Evolutionary conservation across 2,113 vertebrate genomes (phyloP).

Genomic region (Tenrec ecaudatus): DNA sequence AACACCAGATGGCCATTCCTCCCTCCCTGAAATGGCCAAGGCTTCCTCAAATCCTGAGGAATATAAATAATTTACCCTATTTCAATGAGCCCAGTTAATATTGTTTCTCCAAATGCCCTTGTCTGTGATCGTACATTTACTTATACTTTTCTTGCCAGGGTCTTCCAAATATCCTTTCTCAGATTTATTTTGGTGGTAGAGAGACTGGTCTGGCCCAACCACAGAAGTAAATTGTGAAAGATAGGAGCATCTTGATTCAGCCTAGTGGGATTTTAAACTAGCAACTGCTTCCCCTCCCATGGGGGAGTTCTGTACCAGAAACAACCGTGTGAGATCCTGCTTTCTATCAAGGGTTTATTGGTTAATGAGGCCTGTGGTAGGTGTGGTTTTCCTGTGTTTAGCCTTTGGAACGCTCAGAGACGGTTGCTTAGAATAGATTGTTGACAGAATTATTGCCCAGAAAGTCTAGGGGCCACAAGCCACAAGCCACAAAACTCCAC

Average conservation of each 20-base stretch:
- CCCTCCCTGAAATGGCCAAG: conserved; percentile 62
- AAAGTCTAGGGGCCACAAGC: conserved; percentile 56
- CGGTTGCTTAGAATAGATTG: conserved; percentile 69
- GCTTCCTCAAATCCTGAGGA: conserved; percentile 20
- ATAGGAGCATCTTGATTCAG: conserved; percentile 60
- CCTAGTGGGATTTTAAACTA: conserved; percentile 58
- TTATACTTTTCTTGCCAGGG: conserved; percentile 66
- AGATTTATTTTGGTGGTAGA: conserved; percentile 75
- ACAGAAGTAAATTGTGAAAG: conserved; percentile 73
- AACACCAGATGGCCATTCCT: conserved; percentile 47
- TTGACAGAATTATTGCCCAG: conserved; percentile 73
- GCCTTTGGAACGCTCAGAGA: conserved; percentile 66
- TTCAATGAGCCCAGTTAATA: conserved; percentile 53
- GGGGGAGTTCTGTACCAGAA: conserved; percentile 66
- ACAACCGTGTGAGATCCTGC: conserved; percentile 56
- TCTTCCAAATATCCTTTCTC: conserved; percentile 70
- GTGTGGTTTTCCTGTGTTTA: conserved; percentile 81
- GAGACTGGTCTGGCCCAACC: conserved; percentile 69
- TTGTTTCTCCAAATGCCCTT: conserved; percentile 78
- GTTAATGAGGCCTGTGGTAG: conserved; percentile 77
- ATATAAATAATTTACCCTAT: conserved; percentile 79
- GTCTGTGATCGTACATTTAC: conserved; percentile 71
- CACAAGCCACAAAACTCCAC: conserved; percentile 63
- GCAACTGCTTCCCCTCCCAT: conserved; percentile 47
- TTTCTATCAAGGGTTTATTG: conserved; percentile 78